Evolutionary conservation across 2,888 invertebrate genomes (phyloP).

Genomic region (Leptopilina drosophilae): DNA sequence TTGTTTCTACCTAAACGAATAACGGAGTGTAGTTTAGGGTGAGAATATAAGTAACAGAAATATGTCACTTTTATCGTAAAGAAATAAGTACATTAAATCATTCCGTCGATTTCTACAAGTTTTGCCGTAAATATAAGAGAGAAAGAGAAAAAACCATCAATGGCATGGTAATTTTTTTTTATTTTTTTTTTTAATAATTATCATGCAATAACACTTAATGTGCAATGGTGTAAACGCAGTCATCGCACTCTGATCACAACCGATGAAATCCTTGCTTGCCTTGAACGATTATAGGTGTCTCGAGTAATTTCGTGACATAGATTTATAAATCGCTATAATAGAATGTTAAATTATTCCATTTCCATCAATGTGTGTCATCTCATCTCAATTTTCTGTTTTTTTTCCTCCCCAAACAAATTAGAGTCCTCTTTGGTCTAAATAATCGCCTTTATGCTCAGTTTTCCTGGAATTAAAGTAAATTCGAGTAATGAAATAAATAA

Average conservation of each 20-base stretch:
- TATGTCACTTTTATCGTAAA: neutral
- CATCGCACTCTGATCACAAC: constrained; percentile 8
- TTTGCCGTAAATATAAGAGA: neutral
- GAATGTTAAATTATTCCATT: constrained; percentile 22
- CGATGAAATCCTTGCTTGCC: constrained; percentile 14
- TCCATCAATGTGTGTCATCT: neutral
- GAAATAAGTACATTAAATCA: constrained; percentile 5
- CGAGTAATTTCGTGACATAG: constrained; percentile 34
- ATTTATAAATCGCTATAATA: constrained; percentile 14
- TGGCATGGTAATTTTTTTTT: constrained; percentile 20
- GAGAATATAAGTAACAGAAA: no score
- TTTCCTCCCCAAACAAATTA: constrained; percentile 6
- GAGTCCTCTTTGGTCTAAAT: neutral
- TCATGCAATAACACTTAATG: constrained; percentile 31
- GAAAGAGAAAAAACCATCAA: neutral
- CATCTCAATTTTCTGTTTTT: neutral
- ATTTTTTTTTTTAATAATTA: constrained; percentile 4
- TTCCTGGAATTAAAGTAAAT: no score
- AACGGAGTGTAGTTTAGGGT: no score
- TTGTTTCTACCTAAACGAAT: no score
- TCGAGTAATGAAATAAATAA: no score
- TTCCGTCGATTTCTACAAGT: constrained; percentile 3
- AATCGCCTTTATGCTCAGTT: no score
- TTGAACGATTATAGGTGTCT: constrained; percentile 23
- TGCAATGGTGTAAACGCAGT: constrained; percentile 27